Evolutionary conservation across 1,140 invertebrate genomes (phyloP), one percentile per base, ranked within the genome.

Genomic region (Plodia interpunctella): DNA sequence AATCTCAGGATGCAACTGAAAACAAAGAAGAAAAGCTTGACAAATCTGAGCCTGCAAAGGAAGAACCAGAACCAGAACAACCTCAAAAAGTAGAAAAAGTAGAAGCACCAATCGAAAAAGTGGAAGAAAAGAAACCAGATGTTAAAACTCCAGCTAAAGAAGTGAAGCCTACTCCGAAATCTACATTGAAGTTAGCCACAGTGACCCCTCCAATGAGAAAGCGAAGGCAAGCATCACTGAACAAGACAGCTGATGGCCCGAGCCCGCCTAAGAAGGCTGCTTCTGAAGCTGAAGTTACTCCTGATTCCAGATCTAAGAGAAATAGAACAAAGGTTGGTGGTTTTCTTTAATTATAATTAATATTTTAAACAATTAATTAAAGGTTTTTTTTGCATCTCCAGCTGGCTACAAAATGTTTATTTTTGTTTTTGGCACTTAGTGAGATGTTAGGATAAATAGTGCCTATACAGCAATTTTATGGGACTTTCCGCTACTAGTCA

Each of bases 131-230:
- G 35, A 84, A 84, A 62, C n/a, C 65, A 25, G 80, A 80, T n/a
- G 53, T 55, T 21, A 83, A 83, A 63, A 66, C 65, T 56, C 63
- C 75, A 20, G 57, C 63, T 21, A 83, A 79, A 56, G 83, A 86
- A 64, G 51, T 68, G 13, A 88, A 90, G 38, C 57, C 70, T 21
- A 76, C 77, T 62, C 78, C 89, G 11, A 91, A 91, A 66, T 87
- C 90, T 8, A 91, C 90, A 15, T 60, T 91, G 62, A 91, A 91
- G 60, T 66, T 91, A 62, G 90, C 91, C 2, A 91, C 91, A 49
- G 90, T 90, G 11, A 91, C 90, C 17, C 87, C 91, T 5, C 89
- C 90, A 6, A 83, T 90, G 59, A 83, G 88, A 55, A 91, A 90
- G 66, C 72, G 91, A 57, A 87, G 91, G 53, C 78, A 84, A 20